These are phyloP conservation scores for Labroides dimidiatus DNA, from an alignment of 2,797 vertebrate species.

Conservation along the genomic window DNA sequence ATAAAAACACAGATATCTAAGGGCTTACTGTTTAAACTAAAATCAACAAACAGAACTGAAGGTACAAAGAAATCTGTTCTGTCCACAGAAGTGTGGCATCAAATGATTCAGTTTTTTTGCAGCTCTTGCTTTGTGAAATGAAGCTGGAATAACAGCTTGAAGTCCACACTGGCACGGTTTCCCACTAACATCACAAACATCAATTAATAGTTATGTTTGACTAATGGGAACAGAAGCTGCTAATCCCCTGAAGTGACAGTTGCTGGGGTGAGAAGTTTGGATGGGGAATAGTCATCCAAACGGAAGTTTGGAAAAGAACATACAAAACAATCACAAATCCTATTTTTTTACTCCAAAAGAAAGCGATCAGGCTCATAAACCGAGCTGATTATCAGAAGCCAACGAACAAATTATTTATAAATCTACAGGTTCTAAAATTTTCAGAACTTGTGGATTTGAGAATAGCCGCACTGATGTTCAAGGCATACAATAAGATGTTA, in stretches of 20 bases:
- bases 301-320: no score
- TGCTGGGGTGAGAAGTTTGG: background rate
- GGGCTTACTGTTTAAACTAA: background rate
- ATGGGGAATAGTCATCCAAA: slow-evolving; percentile 9
- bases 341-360: no score
- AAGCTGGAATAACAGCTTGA: background rate
- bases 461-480: no score
- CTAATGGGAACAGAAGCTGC: background rate
- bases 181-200: no score
- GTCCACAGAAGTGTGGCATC: background rate
- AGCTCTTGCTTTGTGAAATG: background rate
- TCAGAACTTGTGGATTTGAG: no score
- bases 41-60: background rate
- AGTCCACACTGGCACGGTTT: slow-evolving; percentile 2
- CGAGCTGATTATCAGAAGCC: no score
- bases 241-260: slow-evolving; percentile 3
- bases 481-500: no score
- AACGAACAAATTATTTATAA: no score
- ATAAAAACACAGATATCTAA: background rate
- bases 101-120: background rate
- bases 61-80: background rate
- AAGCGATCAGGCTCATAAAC: no score
- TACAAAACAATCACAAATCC: no score
- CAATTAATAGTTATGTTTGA: slow-evolving; percentile 7
- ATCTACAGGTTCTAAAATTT: no score